A percentile compares a stretch with the other conserved stretches of the same genome.
Evolutionary conservation across 2,888 invertebrate species (phyloP).

Genomic region (Onthophagus sagittarius): DNA sequence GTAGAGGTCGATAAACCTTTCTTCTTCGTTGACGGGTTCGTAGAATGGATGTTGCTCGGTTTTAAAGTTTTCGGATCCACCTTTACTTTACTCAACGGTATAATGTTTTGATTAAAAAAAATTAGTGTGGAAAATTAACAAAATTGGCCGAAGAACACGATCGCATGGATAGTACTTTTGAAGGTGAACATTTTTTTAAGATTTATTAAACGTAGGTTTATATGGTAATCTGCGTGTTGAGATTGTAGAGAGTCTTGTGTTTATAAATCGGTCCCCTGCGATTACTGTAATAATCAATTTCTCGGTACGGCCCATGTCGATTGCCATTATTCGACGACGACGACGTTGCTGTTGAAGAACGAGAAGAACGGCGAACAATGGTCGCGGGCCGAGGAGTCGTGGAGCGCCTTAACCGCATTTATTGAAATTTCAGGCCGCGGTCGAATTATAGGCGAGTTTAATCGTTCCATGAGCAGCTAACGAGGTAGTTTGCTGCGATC

Average conservation of each 20-base stretch:
- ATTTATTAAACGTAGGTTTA: not conserved
- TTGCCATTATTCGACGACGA: not conserved
- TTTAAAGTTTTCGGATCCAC: too few relatives aligned
- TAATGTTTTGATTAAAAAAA: not conserved
- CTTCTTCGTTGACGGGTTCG: not conserved
- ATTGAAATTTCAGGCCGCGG: not conserved
- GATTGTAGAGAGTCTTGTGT: not conserved
- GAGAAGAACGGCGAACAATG: not conserved
- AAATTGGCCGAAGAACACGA: too few relatives aligned
- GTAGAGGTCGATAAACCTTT: not conserved
- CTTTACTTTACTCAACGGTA: not conserved
- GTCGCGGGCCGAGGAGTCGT: not conserved
- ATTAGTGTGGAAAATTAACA: not conserved
- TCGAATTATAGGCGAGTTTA: not conserved
- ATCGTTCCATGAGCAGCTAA: not conserved
- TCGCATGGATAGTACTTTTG: not conserved
- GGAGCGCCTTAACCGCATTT: not conserved
- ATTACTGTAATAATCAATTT: not conserved
- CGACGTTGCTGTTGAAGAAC: not conserved
- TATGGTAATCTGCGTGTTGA: not conserved
- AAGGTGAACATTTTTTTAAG: not conserved
- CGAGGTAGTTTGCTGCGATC: not conserved
- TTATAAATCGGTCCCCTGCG: not conserved
- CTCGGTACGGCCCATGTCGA: not conserved
- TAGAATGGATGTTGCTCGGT: not conserved